Evolutionary conservation across 2,888 invertebrate genomes (phyloP).

Genomic region (Vesta saturnalis): DNA sequence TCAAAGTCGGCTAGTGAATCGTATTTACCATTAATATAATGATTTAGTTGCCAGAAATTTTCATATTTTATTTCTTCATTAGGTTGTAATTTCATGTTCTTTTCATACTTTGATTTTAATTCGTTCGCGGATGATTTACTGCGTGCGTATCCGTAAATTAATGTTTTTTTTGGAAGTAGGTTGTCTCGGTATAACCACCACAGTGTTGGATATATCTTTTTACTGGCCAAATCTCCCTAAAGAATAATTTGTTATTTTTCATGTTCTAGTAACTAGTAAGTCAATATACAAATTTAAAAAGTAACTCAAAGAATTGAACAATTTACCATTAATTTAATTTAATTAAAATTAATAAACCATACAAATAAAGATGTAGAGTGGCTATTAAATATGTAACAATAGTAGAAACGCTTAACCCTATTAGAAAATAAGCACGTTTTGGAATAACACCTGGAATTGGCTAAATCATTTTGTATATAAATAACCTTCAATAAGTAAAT

Average conservation of each 20-base stretch:
- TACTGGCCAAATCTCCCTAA: slow-evolving; percentile 95
- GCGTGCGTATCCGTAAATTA: slow-evolving; percentile 94
- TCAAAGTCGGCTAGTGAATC: slow-evolving; percentile 86
- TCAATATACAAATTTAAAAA: no score
- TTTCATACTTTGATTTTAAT: slow-evolving; percentile 77
- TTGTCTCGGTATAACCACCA: slow-evolving; percentile 97
- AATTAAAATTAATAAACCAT: no score
- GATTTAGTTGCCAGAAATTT: slow-evolving; percentile 86
- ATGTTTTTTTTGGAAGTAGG: slow-evolving; percentile 85
- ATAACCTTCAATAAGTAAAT: no score
- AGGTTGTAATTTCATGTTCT: slow-evolving; percentile 80
- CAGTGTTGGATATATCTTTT: slow-evolving; percentile 98
- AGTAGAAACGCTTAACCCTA: no score
- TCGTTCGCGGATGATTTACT: slow-evolving; percentile 82
- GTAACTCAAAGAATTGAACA: no score
- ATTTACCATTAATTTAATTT: no score
- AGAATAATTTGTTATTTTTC: neutral
- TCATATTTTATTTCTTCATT: slow-evolving; percentile 80
- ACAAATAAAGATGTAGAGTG: no score
- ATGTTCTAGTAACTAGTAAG: no score
- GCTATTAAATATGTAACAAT: no score
- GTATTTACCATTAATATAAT: slow-evolving; percentile 88
- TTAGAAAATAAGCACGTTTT: neutral
- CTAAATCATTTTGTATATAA: no score
- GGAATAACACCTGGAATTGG: no score